Evolutionary conservation across 2,113 vertebrate species (phyloP).

Genomic region (Rhinolophus sinicus): DNA sequence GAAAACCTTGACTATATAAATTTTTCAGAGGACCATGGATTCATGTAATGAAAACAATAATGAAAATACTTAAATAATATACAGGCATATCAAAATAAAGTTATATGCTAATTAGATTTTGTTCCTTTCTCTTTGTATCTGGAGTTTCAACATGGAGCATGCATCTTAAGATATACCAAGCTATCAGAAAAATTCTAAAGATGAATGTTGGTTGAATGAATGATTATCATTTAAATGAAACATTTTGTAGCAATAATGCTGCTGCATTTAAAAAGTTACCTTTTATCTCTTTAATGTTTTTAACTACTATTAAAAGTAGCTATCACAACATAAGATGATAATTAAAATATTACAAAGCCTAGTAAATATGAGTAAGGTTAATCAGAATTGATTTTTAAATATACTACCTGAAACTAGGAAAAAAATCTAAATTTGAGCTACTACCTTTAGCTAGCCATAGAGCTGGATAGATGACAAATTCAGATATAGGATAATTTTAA

Average conservation of each 20-base stretch:
- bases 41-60: constrained; percentile 36
- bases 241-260: neutral
- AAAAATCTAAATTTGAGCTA: neutral
- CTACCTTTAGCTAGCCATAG: neutral
- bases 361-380: neutral
- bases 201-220: neutral
- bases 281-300: neutral
- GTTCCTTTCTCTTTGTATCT: neutral
- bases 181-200: neutral
- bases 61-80: constrained; percentile 51
- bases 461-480: neutral
- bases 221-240: neutral
- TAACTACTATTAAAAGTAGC: constrained; percentile 6
- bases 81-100: neutral
- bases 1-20: neutral
- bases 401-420: neutral
- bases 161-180: neutral
- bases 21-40: neutral
- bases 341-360: neutral
- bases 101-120: neutral
- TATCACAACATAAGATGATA: neutral
- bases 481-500: neutral
- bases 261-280: neutral
- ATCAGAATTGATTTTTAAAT: constrained; percentile 23
- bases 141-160: neutral